phyloP scores from a whole-genome alignment of 2,113 vertebrate species.

The Polypterus senegalus region DNA sequence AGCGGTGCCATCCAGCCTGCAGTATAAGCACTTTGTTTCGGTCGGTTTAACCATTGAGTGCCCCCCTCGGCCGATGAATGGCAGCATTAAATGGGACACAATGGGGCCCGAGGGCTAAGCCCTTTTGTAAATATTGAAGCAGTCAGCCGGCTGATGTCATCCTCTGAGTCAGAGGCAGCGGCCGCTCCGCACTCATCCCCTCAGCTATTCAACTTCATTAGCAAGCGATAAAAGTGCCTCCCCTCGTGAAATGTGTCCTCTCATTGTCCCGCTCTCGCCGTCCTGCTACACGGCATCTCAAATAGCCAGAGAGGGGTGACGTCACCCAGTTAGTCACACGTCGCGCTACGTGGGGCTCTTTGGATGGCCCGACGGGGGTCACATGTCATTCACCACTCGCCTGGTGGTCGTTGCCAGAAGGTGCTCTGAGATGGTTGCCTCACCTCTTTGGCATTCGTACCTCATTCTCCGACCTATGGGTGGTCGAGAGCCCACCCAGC shows the following conservation, averaged over 20 bases:
- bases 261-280: slow-evolving; percentile 1
- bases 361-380: no score
- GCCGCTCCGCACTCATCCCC: slow-evolving; percentile 6
- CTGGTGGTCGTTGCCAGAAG: no score
- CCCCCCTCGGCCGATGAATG: slow-evolving; percentile 8
- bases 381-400: no score
- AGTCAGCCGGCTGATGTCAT: slow-evolving; percentile 9
- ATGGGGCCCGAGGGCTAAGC: slow-evolving; percentile 10
- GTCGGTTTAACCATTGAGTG: neutral
- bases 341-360: no score
- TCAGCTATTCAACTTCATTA: slow-evolving; percentile 2
- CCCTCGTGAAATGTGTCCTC: slow-evolving; percentile 6
- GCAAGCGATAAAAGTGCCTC: neutral
- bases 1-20: no score
- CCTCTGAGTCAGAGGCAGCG: slow-evolving; percentile 10
- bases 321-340: slow-evolving; percentile 10
- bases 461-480: no score
- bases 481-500: no score
- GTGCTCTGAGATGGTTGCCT: no score
- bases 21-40: no score
- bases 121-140: slow-evolving; percentile 1
- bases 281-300: slow-evolving; percentile 9
- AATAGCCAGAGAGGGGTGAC: slow-evolving; percentile 3
- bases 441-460: no score
- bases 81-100: slow-evolving; percentile 7